Evolutionary conservation across 64 coral and sea anemone species (phyloP).

Genomic region (Montipora efflorescens): DNA sequence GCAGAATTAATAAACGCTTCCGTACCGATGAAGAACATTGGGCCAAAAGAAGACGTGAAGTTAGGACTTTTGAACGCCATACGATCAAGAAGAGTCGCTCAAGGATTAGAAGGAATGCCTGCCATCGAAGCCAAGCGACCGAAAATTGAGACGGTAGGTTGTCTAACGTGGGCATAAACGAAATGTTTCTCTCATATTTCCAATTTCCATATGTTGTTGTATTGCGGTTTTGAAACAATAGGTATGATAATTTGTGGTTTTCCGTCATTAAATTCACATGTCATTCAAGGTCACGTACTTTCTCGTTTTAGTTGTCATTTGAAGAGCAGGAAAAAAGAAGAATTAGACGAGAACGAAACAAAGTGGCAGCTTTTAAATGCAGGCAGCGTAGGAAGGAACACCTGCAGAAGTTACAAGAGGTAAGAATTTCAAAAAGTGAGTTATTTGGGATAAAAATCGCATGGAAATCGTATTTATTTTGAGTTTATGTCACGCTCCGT

Average conservation of each 20-base stretch:
- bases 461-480: no score
- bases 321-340: conserved; percentile 92
- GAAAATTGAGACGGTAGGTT: conserved; percentile 80
- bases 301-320: conserved; percentile 69
- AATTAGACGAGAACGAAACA: conserved; percentile 95
- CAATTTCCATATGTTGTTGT: background rate
- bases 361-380: conserved; percentile 94
- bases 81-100: conserved; percentile 74
- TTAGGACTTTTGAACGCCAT: conserved; percentile 88
- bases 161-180: no score
- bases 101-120: conserved; percentile 97
- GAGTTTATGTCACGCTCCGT: background rate
- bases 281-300: conserved; percentile 7
- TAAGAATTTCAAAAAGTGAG: conserved; percentile 32
- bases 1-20: conserved; percentile 81
- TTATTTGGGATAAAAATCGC: background rate
- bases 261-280: background rate
- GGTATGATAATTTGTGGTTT: conserved; percentile 20
- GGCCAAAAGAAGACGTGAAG: conserved; percentile 81
- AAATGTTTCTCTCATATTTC: background rate
- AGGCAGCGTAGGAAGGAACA: conserved; percentile 96
- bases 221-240: conserved; percentile 10
- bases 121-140: conserved; percentile 83
- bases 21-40: conserved; percentile 55
- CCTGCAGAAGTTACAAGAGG: conserved; percentile 83